Evolutionary conservation across 2,888 invertebrate genomes (phyloP).

Genomic region (Dryobotodes eremita): DNA sequence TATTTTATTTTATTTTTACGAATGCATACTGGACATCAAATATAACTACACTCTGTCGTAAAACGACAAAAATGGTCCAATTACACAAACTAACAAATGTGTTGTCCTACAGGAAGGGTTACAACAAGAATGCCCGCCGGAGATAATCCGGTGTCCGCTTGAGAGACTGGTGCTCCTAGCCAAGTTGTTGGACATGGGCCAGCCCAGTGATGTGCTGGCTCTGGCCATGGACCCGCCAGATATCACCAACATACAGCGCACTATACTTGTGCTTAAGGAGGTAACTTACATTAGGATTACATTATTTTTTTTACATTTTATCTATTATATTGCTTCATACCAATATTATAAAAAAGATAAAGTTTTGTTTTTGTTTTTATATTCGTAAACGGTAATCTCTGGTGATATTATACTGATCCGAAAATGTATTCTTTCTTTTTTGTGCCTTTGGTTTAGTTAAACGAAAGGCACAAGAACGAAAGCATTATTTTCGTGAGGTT

Average conservation of each 20-base stretch:
- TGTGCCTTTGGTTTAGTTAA: no score
- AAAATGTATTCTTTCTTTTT: no score
- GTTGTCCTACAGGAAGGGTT: slow-evolving; percentile 83
- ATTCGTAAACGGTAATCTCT: neutral
- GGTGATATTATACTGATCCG: neutral
- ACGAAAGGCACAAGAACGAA: no score
- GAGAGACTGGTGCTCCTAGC: slow-evolving; percentile 95
- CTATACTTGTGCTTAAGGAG: slow-evolving; percentile 96
- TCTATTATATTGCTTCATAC: neutral
- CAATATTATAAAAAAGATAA: neutral
- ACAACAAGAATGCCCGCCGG: slow-evolving; percentile 92
- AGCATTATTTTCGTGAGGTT: no score
- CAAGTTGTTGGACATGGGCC: slow-evolving; percentile 95
- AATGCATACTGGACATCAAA: neutral
- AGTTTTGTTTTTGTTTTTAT: neutral
- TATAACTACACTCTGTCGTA: neutral
- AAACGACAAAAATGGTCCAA: neutral
- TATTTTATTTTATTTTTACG: neutral
- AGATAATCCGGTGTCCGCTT: slow-evolving; percentile 95
- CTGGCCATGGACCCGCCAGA: slow-evolving; percentile 97
- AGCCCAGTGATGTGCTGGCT: slow-evolving; percentile 94
- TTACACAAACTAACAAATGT: neutral
- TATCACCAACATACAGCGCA: slow-evolving; percentile 94
- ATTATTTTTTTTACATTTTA: no score
- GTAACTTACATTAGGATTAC: slow-evolving; percentile 75